These are phyloP conservation scores for Megathymus violae DNA, from an alignment of 1,140 invertebrate species.

Conservation along the genomic window DNA sequence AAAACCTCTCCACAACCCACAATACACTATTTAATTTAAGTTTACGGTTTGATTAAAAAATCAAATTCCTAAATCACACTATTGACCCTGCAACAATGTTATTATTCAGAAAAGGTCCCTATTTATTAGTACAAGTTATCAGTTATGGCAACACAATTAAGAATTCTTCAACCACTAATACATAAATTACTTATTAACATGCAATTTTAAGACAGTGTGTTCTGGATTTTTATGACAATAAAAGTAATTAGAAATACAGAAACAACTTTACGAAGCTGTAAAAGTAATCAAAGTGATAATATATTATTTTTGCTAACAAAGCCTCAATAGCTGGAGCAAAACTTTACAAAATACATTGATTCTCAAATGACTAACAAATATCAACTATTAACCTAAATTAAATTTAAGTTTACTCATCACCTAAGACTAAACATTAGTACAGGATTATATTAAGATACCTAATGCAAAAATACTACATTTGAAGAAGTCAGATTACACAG, in stretches of 20 bases:
- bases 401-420: no score
- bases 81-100: conserved; percentile 34
- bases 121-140: conserved; percentile 18
- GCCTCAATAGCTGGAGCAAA: not conserved
- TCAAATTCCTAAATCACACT: conserved; percentile 32
- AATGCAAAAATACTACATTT: not conserved
- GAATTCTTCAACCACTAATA: not conserved
- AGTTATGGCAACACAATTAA: conserved; percentile 25
- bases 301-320: not conserved
- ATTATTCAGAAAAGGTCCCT: conserved; percentile 26
- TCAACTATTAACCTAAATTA: not conserved
- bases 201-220: conserved; percentile 12
- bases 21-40: conserved; percentile 30
- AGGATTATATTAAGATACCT: not conserved
- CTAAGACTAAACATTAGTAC: not conserved
- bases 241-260: not conserved
- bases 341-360: not conserved
- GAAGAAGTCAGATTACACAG: not conserved
- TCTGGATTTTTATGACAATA: no score
- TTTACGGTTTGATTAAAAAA: conserved; percentile 31
- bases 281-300: not conserved
- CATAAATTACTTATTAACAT: conserved; percentile 4
- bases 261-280: not conserved
- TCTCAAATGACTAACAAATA: not conserved
- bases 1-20: conserved; percentile 4